phyloP scores from a whole-genome alignment of 2,797 vertebrate genomes.

The Streptopelia turtur region DNA sequence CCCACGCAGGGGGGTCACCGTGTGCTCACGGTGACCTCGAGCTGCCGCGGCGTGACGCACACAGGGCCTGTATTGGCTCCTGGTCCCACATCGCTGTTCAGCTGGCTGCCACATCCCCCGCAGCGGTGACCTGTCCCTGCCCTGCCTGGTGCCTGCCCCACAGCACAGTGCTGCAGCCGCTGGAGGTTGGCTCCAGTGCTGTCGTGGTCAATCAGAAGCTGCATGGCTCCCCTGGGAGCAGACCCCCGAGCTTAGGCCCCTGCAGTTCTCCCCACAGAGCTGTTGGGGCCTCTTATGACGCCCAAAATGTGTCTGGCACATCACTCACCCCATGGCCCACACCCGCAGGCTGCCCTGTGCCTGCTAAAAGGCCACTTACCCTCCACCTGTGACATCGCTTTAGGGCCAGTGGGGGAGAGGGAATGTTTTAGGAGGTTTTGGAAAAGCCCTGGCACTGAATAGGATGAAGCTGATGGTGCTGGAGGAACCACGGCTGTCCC shows the following conservation, averaged over 20 bases:
- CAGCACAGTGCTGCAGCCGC: fast-evolving
- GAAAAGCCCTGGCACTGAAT: neutral
- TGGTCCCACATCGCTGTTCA: fast-evolving
- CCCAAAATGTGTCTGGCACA: fast-evolving
- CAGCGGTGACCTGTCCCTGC: neutral
- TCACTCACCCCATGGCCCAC: neutral
- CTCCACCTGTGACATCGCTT: fast-evolving
- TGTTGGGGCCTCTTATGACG: fast-evolving
- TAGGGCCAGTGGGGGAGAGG: neutral
- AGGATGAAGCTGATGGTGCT: neutral
- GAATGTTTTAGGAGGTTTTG: neutral
- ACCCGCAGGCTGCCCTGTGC: fast-evolving
- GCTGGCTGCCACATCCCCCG: fast-evolving
- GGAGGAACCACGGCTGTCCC: neutral
- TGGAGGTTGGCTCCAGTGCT: fast-evolving
- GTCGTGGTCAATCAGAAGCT: fast-evolving
- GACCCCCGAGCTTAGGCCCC: neutral
- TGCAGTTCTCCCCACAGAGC: neutral
- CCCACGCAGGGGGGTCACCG: neutral
- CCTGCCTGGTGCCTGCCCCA: neutral
- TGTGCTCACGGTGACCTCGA: neutral
- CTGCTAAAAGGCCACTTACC: neutral
- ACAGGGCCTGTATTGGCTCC: neutral
- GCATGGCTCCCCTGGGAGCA: neutral
- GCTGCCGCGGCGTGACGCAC: fast-evolving